These are phyloP conservation scores for Uropetala carovei DNA, from an alignment of 2,888 invertebrate genomes.

Conservation along the genomic window DNA sequence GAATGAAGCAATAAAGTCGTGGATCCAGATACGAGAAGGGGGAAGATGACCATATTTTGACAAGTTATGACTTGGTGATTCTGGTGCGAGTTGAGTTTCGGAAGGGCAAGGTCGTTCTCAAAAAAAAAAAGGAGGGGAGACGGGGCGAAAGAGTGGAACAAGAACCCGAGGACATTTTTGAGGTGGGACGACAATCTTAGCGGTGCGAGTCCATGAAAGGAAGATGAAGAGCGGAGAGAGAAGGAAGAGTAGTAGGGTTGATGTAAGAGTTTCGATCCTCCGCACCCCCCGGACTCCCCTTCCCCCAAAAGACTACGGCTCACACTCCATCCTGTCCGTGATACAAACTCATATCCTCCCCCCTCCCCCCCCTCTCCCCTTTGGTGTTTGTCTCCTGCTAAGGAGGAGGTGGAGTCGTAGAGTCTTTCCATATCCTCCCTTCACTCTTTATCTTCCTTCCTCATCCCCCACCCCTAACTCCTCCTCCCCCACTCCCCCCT, in stretches of 20 bases:
- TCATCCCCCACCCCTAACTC: too few relatives aligned
- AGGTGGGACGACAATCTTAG: constrained; percentile 5
- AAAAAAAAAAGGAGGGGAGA: not conserved
- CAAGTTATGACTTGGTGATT: constrained; percentile 42
- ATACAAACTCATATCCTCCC: too few relatives aligned
- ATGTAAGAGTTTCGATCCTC: not conserved
- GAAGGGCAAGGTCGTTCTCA: not conserved
- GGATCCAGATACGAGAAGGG: constrained; percentile 44
- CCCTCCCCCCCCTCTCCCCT: not conserved
- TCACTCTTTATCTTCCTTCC: not conserved
- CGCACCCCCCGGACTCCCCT: not conserved
- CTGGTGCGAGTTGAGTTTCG: not conserved
- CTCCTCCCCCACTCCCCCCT: not conserved
- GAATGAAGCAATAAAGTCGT: constrained; percentile 65
- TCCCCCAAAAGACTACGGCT: not conserved
- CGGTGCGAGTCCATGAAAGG: not conserved
- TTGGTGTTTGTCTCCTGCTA: not conserved
- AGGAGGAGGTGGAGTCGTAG: not conserved
- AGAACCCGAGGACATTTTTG: not conserved
- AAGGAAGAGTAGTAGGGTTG: not conserved
- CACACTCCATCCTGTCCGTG: not conserved
- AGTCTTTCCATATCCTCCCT: not conserved
- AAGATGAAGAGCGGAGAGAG: not conserved
- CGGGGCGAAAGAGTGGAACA: not conserved
- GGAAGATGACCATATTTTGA: constrained; percentile 58